phyloP scores from a whole-genome alignment of 2,888 invertebrate genomes.

The Watsonalla binaria region DNA sequence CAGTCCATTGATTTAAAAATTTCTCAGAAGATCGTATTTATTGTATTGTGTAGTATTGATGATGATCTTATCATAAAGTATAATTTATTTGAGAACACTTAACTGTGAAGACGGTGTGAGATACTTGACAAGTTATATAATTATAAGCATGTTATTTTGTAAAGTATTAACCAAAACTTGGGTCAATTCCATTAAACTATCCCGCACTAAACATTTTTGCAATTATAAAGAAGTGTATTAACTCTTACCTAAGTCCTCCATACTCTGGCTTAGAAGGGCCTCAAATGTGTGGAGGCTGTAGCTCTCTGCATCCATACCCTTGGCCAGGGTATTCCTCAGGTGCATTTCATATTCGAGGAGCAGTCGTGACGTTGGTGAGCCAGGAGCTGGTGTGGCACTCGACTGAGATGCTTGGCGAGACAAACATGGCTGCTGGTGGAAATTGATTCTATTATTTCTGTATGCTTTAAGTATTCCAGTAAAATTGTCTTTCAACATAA shows the following conservation, averaged over 20 bases:
- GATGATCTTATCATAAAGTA: too few relatives aligned
- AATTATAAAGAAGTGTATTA: not conserved
- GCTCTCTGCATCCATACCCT: conserved; percentile 97
- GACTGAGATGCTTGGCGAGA: conserved; percentile 78
- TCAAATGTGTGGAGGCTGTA: conserved; percentile 96
- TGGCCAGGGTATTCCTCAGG: conserved; percentile 92
- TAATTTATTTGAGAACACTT: too few relatives aligned
- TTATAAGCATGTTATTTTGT: too few relatives aligned
- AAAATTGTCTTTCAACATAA: too few relatives aligned
- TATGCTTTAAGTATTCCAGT: not conserved
- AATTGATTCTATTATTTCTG: not conserved
- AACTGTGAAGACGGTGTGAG: too few relatives aligned
- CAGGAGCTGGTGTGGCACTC: conserved; percentile 86
- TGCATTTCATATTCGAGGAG: conserved; percentile 96
- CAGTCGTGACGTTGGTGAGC: conserved; percentile 90
- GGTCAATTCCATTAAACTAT: too few relatives aligned
- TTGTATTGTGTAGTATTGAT: too few relatives aligned
- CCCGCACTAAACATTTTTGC: too few relatives aligned
- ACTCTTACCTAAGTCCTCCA: conserved; percentile 92
- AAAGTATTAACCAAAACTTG: too few relatives aligned
- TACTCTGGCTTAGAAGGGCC: conserved; percentile 93
- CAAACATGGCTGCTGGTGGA: conserved; percentile 62
- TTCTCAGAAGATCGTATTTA: too few relatives aligned
- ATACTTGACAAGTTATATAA: too few relatives aligned
- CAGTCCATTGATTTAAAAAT: too few relatives aligned